These are phyloP conservation scores for Osmoderma eremita DNA, from an alignment of 2,888 invertebrate genomes.

Conservation along the genomic window DNA sequence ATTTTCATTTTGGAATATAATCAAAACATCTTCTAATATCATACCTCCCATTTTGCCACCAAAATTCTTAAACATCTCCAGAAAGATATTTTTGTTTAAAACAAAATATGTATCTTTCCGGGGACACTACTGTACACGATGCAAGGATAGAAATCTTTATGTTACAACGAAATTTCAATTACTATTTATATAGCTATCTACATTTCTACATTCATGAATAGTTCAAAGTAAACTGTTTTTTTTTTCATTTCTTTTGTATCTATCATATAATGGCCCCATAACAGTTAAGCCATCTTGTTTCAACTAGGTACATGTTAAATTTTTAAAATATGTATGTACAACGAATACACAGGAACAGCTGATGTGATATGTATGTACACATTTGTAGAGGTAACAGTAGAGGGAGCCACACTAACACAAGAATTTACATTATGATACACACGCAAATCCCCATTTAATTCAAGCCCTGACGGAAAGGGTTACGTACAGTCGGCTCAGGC, in stretches of 20 bases:
- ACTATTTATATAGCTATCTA: no score
- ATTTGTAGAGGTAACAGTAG: slow-evolving; percentile 45
- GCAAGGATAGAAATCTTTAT: no score
- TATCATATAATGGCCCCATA: slow-evolving; percentile 37
- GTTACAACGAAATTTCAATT: no score
- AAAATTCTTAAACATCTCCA: no score
- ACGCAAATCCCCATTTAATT: slow-evolving; percentile 51
- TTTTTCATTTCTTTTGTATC: no score
- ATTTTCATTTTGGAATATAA: no score
- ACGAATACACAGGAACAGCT: slow-evolving; percentile 58
- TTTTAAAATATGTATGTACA: slow-evolving; percentile 55
- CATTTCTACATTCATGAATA: no score
- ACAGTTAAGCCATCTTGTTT: slow-evolving; percentile 25
- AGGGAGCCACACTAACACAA: slow-evolving; percentile 49
- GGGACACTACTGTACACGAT: no score
- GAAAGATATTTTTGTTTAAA: no score
- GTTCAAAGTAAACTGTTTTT: neutral
- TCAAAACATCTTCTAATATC: no score
- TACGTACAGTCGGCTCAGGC: slow-evolving; percentile 64
- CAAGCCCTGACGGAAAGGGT: slow-evolving; percentile 87
- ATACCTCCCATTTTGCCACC: no score
- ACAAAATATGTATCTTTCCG: no score
- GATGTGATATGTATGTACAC: slow-evolving; percentile 60
- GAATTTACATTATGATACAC: slow-evolving; percentile 51
- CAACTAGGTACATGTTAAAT: slow-evolving; percentile 22